Percentiles rank a stretch among this genome's conserved stretches.
Conservation (phyloP, 1,140 invertebrate species). For the Asbolus verrucosus region DNA sequence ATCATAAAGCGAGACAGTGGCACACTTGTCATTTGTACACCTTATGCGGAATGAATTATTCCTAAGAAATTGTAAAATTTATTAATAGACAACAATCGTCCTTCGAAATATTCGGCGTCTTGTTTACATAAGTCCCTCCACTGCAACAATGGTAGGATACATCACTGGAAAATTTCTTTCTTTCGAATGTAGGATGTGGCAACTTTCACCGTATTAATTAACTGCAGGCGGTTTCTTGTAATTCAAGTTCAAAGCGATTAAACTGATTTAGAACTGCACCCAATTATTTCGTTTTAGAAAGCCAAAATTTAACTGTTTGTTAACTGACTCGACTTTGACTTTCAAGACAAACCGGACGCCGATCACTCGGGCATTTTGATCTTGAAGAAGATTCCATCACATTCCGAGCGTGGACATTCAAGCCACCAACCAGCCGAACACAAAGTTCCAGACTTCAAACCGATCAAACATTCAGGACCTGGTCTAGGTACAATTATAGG, state of each 20-base stretch:
- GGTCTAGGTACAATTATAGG: conserved; percentile 54
- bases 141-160: not conserved
- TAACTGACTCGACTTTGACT: conserved; percentile 44
- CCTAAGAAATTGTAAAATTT: not conserved
- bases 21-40: conserved; percentile 35
- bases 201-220: conserved; percentile 23
- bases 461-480: conserved; percentile 47
- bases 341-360: conserved; percentile 54
- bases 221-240: conserved; percentile 6
- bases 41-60: conserved; percentile 12
- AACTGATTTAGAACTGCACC: conserved; percentile 27
- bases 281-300: conserved; percentile 16
- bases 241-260: conserved; percentile 9
- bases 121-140: not conserved
- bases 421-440: conserved; percentile 43
- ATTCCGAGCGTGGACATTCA: conserved; percentile 42
- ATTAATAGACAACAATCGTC: not conserved
- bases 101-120: not conserved
- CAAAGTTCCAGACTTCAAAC: conserved; percentile 51
- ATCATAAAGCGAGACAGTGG: conserved; percentile 13
- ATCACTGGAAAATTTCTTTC: conserved; percentile 17
- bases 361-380: conserved; percentile 57
- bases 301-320: not conserved
- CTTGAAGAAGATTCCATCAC: conserved; percentile 56
- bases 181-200: conserved; percentile 30